Percentiles rank a stretch among this genome's conserved stretches.
Conservation (phyloP, 2,797 vertebrate genomes). For the Bryconaethiops microstoma region DNA sequence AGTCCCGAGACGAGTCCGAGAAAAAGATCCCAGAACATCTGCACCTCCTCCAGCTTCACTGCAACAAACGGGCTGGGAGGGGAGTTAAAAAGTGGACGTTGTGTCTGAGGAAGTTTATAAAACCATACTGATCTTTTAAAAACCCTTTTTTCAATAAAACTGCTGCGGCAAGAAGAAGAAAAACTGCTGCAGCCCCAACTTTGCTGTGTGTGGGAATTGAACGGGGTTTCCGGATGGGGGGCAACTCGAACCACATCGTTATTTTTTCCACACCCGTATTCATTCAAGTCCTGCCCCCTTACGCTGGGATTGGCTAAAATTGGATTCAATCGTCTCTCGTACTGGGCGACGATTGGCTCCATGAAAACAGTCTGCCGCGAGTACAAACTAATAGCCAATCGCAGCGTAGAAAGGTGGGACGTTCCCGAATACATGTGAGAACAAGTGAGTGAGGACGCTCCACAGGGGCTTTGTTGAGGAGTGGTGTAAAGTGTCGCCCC, state of each 20-base stretch:
- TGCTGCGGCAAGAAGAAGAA: constrained; percentile 2
- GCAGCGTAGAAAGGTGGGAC: not conserved
- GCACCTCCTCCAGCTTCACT: not conserved
- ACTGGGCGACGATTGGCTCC: not conserved
- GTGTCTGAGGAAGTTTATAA: not conserved
- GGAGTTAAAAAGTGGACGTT: not conserved
- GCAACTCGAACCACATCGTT: constrained; percentile 3
- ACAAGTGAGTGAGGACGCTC: not conserved
- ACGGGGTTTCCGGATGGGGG: constrained; percentile 50
- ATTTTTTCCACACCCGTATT: not conserved
- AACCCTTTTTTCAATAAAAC: not conserved
- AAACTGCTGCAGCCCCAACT: constrained; percentile 26
- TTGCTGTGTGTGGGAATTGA: constrained; percentile 37
- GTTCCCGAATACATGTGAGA: not conserved
- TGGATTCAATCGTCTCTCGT: not conserved
- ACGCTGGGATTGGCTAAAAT: not conserved
- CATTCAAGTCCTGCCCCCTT: not conserved
- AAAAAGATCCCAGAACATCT: constrained; percentile 45
- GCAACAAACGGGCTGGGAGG: not conserved
- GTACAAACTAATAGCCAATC: not conserved
- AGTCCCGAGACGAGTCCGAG: constrained; percentile 57
- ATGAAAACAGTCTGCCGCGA: not conserved
- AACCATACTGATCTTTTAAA: constrained; percentile 25
- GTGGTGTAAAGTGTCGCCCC: constrained; percentile 19
- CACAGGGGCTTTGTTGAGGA: not conserved